Percentiles rank a stretch among this genome's conserved stretches.
phyloP scores from a whole-genome alignment of 1,140 invertebrate genomes.

The Mylabris phalerata region DNA sequence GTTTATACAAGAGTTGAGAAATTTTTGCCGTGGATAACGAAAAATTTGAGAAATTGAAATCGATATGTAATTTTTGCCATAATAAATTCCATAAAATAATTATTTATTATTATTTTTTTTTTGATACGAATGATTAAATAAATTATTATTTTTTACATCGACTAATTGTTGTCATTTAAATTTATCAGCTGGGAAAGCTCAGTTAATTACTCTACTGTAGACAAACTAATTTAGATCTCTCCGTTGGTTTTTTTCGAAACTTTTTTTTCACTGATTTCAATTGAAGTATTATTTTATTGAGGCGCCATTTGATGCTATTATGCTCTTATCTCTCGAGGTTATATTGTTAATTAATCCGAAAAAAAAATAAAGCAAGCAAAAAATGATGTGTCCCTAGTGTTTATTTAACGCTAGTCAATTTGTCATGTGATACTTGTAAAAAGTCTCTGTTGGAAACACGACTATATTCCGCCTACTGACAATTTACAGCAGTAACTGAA shows the following conservation, averaged over 20 bases:
- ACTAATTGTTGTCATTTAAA: background rate
- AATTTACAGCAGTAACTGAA: slow-evolving; percentile 7
- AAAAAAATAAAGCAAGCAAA: background rate
- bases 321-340: too few relatives aligned
- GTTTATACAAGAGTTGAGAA: slow-evolving; percentile 73
- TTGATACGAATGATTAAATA: slow-evolving; percentile 2
- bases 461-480: slow-evolving; percentile 11
- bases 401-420: slow-evolving; percentile 5
- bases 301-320: too few relatives aligned
- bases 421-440: background rate
- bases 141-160: slow-evolving; percentile 11
- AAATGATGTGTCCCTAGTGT: background rate
- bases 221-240: too few relatives aligned
- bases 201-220: too few relatives aligned
- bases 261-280: too few relatives aligned
- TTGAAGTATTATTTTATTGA: too few relatives aligned
- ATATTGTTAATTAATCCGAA: background rate
- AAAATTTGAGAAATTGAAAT: slow-evolving; percentile 54
- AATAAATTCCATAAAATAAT: background rate
- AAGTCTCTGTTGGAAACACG: slow-evolving; percentile 8
- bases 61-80: background rate
- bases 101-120: slow-evolving; percentile 8
- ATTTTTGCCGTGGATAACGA: slow-evolving; percentile 72
- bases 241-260: background rate
- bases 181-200: background rate